Evolutionary conservation across 1,140 invertebrate species (phyloP), one percentile per base, ranked within the genome.

Genomic region (Goniozus legneri): DNA sequence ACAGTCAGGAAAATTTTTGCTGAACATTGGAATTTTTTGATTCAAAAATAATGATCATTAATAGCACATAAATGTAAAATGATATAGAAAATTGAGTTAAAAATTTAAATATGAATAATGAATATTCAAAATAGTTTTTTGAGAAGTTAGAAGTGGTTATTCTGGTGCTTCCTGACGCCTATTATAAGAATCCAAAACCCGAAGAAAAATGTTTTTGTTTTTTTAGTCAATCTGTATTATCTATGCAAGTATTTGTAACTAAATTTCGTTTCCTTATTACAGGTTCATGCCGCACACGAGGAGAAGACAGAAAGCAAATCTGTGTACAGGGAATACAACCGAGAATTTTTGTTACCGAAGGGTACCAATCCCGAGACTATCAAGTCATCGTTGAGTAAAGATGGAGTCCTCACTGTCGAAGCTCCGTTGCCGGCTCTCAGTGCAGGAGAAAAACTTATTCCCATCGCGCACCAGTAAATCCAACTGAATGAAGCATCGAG

Each of bases 281-380:
- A 95, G 91, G 92, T 97, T 13, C 92, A 95, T 67, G 93, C 92
- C 43, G 95, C 95, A 77, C 93, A 97, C 73, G 92, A 97, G 76
- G 92, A 97, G 73, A 95, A 95, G 70, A 85, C 88, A 22, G 92
- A 95, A 69, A 92, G 87, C 59, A 92, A 92, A 79, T 92, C 89
- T 16, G 91, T 95, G 2, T 96, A 94, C 80, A 84, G 92, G 71
- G 92, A 97, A 72, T 97, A 95, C 82, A 96, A 95, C 73, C 82
- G 92, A 50, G 92, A 97, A 79, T 97, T 97, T 79, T 78, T 95
- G 65, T 76, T 97, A 63, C 93, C 92, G 3, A 92, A 94, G 73
- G 92, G 91, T 52, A 93, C 91, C 21, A 93, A 95, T 76, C 91
- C 92, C 1, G 91, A 95, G 77, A 83, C 84, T 33, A 95, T 95